Percentiles rank a stretch among this genome's conserved stretches.
Evolutionary conservation across 2,113 vertebrate species (phyloP).

Genomic region (Anarrhichthys ocellatus): DNA sequence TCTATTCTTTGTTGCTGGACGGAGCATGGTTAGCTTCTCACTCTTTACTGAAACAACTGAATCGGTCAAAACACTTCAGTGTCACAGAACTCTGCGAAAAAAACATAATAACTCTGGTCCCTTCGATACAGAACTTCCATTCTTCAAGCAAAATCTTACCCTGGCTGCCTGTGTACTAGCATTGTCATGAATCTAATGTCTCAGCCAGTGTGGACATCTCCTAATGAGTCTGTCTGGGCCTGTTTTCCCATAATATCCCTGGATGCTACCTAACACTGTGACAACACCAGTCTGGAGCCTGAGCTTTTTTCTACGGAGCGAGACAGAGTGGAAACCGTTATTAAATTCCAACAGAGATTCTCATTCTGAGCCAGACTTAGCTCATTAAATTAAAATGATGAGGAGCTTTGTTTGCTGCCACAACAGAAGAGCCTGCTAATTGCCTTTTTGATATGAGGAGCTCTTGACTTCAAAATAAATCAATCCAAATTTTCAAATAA

Average conservation of each 20-base stretch:
- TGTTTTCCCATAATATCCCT: slow-evolving; percentile 71
- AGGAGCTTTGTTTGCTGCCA: slow-evolving; percentile 76
- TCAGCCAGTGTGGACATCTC: slow-evolving; percentile 56
- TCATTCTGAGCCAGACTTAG: slow-evolving; percentile 63
- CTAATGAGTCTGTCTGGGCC: slow-evolving; percentile 72
- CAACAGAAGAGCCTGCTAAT: slow-evolving; percentile 76
- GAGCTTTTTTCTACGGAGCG: slow-evolving; percentile 33
- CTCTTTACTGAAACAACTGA: slow-evolving; percentile 45
- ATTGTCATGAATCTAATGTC: slow-evolving; percentile 62
- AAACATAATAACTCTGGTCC: slow-evolving; percentile 16
- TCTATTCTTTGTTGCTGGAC: slow-evolving; percentile 18
- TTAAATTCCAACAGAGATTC: slow-evolving; percentile 75
- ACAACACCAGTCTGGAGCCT: slow-evolving; percentile 66
- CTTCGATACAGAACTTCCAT: slow-evolving; percentile 49
- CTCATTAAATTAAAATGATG: slow-evolving; percentile 77
- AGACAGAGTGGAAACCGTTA: slow-evolving; percentile 60
- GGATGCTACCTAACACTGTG: slow-evolving; percentile 77
- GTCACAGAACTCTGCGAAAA: slow-evolving; percentile 9
- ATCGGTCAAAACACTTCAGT: slow-evolving; percentile 55
- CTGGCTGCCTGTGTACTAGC: slow-evolving; percentile 38
- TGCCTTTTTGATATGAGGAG: slow-evolving; percentile 72
- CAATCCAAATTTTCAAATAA: slow-evolving; percentile 69
- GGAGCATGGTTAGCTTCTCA: slow-evolving; percentile 19
- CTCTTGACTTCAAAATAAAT: slow-evolving; percentile 76
- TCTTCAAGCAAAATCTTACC: slow-evolving; percentile 60